Base-by-base conservation (phyloP, 2,888 invertebrate genomes). In the Philopedon plagiatum region DNA sequence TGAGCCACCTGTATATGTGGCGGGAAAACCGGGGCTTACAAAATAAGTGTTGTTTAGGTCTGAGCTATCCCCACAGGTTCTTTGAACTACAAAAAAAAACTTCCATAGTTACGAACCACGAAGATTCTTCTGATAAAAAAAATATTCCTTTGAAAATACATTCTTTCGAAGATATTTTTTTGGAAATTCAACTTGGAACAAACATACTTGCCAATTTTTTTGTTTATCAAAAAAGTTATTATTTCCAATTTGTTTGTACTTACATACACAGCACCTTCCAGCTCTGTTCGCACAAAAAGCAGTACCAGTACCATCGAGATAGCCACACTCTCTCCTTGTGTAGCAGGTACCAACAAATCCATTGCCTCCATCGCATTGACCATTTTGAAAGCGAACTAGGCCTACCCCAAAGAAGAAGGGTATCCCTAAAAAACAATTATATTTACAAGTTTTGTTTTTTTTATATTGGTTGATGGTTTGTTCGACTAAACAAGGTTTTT, bases 11-110 rank as follows among this genome's bases (percentile, higher is more conserved):
- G 89, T 85, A 80, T 90, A 93, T 0, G 92, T 88, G 0, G 89
- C 87, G 0, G 95, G 95, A 85, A 93, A 94, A 2, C 90, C 91
- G 0, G 92, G 92, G 82, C 93, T 96, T 8, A 91, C 90, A 84
- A 95, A 95, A 82, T 95, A 95, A 0, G 95, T 95, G 80, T 94
- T 94, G 83, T 95, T 95, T 58, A 91, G 89, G 57, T 89, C 88
- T 0, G 93, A 91, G 0, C 90, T 88, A 0, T 88, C 85, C 1
- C 94, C 94, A 78, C 95, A 96, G 0, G 90, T 87, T 77, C 90
- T 89, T 78, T 92, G 90, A 81, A 93, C 95, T 95, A 81, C 21
- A 83, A 85, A 74, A 26, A 39, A 61, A 21, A 11, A 26, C 21
- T 5, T 39, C 7, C n/a, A n/a, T n/a, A n/a, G n/a, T n/a, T n/a